phyloP scores from a whole-genome alignment of 2,797 vertebrate species.

The Intellagama lesueurii region DNA sequence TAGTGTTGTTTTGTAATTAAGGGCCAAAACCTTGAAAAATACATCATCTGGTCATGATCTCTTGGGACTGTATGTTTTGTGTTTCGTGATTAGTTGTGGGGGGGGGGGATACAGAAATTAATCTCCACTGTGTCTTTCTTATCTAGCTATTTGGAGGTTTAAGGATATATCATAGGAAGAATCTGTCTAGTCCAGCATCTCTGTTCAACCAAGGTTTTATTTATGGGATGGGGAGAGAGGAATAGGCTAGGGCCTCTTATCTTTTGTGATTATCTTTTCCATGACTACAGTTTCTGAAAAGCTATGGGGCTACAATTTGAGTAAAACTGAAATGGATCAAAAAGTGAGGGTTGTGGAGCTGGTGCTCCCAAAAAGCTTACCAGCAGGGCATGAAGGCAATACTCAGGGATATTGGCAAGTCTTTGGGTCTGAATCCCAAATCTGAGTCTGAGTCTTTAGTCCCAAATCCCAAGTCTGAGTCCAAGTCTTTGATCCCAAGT shows the following conservation, averaged over 20 bases:
- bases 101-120: background rate
- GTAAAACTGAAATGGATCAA: background rate
- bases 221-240: no score
- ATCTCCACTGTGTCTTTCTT: background rate
- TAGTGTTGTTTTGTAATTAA: no score
- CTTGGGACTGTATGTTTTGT: background rate
- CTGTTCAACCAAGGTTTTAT: background rate
- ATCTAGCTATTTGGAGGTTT: background rate
- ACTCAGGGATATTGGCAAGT: no score
- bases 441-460: no score
- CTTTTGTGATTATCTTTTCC: no score
- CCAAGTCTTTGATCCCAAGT: no score
- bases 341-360: no score
- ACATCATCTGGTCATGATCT: background rate
- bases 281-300: background rate
- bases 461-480: no score
- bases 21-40: no score
- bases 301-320: background rate
- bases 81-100: no score
- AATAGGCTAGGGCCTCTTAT: background rate
- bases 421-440: no score
- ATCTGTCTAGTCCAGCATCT: background rate
- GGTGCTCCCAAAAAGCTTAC: background rate
- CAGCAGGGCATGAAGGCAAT: background rate
- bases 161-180: background rate